Base-by-base conservation (phyloP, 2,797 vertebrate genomes). In the Serranus cabrilla region DNA sequence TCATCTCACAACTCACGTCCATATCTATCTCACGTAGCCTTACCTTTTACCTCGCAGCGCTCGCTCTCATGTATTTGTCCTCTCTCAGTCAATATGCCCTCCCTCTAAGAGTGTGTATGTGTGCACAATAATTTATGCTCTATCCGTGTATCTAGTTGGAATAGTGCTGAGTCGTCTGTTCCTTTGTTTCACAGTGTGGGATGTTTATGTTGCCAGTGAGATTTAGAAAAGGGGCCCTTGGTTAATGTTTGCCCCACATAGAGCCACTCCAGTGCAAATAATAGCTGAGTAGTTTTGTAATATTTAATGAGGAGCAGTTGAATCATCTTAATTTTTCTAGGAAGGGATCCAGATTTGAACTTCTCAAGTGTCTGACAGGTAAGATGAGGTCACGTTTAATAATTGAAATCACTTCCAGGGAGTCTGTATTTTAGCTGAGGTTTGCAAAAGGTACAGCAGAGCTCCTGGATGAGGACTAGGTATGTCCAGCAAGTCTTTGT, bases 131-230 rank as follows among this genome's bases (percentile, higher is more conserved):
- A 84, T 80, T 81, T 78, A 81, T 85, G 58, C 71, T 68, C 59
- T 47, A 66, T 78, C 74, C 70, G 21, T 78, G 69, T 54, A 31
- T 85, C 6, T 65, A 78, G 75, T 68, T 34, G 37, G 39, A 81
- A 70, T 64, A 90, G 66, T 80, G 88, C 90, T 84, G 83, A 90
- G 79, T 71, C 3, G 76, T 58, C 60, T 2, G 13, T 80, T 88
- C 43, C 66, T 84, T 86, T 85, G 76, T 84, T 78, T 82, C 76
- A 18, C 59, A 57, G 80, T 14, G 74, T 83, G 78, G 80, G 85
- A 80, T 87, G 76, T 85, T 89, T 87, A 89, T 81, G 68, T 86
- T 85, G 76, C 85, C 73, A 63, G 68, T 66, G 73, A 83, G 86
- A 50, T 80, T 87, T 81, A 71, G 54, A 72, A 64, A 77, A 79